Evolutionary conservation across 2,113 vertebrate species (phyloP), one percentile per base, ranked within the genome.

Genomic region (Heterotis niloticus): DNA sequence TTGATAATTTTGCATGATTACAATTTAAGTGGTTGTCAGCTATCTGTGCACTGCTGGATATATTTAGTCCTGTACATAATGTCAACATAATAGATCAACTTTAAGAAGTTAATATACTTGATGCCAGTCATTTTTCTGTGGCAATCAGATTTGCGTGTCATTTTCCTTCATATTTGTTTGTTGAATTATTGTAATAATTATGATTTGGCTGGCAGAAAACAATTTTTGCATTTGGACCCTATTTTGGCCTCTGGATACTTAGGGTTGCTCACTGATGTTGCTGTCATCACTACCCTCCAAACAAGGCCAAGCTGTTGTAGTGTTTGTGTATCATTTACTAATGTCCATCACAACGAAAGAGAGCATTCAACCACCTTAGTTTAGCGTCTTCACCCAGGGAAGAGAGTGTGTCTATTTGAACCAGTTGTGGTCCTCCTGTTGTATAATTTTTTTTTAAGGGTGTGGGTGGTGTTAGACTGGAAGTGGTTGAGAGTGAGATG

Each of bases 301-400:
- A 60, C 64, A 62, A 18, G 62, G 56, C 67, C 7, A 17, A 71
- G 67, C 56, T 24, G 13, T 16, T 56, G 78, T 54, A 12, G 9
- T 66, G 28, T 54, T 64, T 57, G 24, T 75, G 74, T 75, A 65
- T 12, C 9, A 16, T 75, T 14, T 20, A 29, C 24, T 74, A 10
- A 29, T 34, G 62, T 52, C 62, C 70, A 56, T 44, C 56, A 68
- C 26, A 72, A 62, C 78, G 57, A 29, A 72, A 62, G 57, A 62
- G 20, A n/a, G 59, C 24, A n/a, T 44, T 56, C 44, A 23, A 29
- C 20, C 11, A 17, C 17, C 34, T 57, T 14, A 23, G 23, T 29
- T 62, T 20, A 12, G 52, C n/a, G 23, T 23, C 34, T 65, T 65
- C 59, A 9, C 54, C 54, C 29, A 54, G 18, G 12, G 10, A 23